Evolutionary conservation across 2,113 vertebrate genomes (phyloP).

Genomic region (Sceloporus undulatus): DNA sequence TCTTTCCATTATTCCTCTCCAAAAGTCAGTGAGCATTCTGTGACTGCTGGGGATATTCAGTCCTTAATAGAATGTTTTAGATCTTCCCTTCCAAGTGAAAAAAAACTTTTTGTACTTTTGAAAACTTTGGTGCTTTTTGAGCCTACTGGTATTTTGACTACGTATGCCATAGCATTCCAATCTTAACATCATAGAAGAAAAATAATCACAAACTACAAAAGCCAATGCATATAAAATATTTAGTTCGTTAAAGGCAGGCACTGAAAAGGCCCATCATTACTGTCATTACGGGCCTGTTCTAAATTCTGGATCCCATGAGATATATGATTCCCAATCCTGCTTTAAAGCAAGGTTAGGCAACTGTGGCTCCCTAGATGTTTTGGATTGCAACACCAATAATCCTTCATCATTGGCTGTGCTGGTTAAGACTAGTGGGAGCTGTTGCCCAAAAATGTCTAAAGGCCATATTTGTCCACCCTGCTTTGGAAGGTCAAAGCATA

Average conservation of each 20-base stretch:
- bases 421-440: background rate
- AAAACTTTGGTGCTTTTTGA: background rate
- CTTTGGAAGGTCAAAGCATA: background rate
- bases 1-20: background rate
- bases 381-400: background rate
- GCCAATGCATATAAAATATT: background rate
- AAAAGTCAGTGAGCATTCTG: background rate
- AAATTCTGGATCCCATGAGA: background rate
- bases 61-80: background rate
- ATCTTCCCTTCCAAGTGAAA: too few species aligned
- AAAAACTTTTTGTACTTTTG: background rate
- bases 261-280: background rate
- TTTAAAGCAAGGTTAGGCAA: background rate
- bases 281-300: background rate
- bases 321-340: too few species aligned
- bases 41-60: too few species aligned
- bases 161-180: too few species aligned
- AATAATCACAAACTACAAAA: background rate
- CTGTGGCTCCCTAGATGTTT: background rate
- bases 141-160: background rate
- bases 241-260: background rate
- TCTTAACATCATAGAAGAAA: background rate
- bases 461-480: background rate
- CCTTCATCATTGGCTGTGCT: background rate
- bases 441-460: too few species aligned